Percentiles rank a stretch among this genome's conserved stretches.
Evolutionary conservation across 2,113 vertebrate species (phyloP).

Genomic region (Polyodon spathula): DNA sequence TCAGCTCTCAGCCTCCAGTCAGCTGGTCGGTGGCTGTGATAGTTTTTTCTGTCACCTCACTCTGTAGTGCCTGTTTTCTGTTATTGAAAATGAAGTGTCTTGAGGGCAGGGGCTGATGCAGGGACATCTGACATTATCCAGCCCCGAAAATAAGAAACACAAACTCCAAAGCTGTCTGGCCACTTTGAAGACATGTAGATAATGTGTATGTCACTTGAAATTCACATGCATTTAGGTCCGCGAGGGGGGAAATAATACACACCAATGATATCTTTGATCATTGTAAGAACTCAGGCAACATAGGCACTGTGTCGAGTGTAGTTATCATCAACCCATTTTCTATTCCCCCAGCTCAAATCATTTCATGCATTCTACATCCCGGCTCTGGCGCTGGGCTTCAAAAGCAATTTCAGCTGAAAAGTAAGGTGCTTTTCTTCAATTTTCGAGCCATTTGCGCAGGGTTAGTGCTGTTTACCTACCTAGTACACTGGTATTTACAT

Average conservation of each 20-base stretch:
- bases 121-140: constrained; percentile 40
- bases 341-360: constrained; percentile 82
- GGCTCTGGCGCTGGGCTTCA: constrained; percentile 82
- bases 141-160: constrained; percentile 35
- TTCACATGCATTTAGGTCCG: constrained; percentile 64
- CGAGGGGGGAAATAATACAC: constrained; percentile 71
- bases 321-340: constrained; percentile 89
- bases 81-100: too few relatives aligned
- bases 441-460: constrained; percentile 96
- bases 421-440: constrained; percentile 99
- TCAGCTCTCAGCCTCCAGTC: too few relatives aligned
- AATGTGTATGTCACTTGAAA: constrained; percentile 73
- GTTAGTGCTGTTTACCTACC: constrained; percentile 99
- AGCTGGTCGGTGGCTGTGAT: too few relatives aligned
- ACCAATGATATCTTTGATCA: constrained; percentile 92
- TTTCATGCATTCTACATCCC: constrained; percentile 82
- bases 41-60: too few relatives aligned
- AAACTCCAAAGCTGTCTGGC: constrained; percentile 35
- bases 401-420: constrained; percentile 99
- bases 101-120: too few relatives aligned
- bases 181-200: constrained; percentile 43
- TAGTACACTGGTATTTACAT: constrained; percentile 99
- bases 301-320: constrained; percentile 74
- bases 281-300: constrained; percentile 64
- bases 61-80: too few relatives aligned